Evolutionary conservation across 2,888 invertebrate species (phyloP), one percentile per base, ranked within the genome.

Genomic region (Netelia fuscicornis): DNA sequence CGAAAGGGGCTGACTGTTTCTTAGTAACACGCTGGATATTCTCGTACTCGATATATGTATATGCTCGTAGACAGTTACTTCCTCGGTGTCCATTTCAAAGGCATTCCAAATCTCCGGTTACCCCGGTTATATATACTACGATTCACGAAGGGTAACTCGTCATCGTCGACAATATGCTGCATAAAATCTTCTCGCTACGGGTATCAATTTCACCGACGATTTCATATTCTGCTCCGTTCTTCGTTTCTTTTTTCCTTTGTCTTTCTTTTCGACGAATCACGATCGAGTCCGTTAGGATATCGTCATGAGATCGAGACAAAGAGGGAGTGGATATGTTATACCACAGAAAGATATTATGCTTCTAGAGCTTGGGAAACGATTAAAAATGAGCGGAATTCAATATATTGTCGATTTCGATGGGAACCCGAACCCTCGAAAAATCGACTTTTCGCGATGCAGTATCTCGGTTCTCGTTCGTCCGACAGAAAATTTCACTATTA

Each of bases 81-180:
- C 17, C 44, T 25, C 17, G 48, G 62, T 68, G 62, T 78, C 78
- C 52, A 58, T 72, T 58, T 74, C 72, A 48, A 10, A 72, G 60
- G 56, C 20, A 67, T 77, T 60, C 42, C 65, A 52, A 58, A 77
- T 82, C 56, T 37, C 71, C 13, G 13, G 23, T 13, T 68, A 11
- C 17, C 10, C 3, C 48, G 60, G 10, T 48, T 13, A 48, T 48
- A 13, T 48, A 81, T 68, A 60, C 60, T 48, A 20, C 74, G 62
- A 79, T 79, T 23, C 62, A 10, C 30, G 42, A 30, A 79, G 70
- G 60, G 71, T 62, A 42, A 17, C 64, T 30, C 64, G 62, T 56
- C 71, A 44, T 10, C 70, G 77, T 60, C 68, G 58, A 70, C 78
- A 58, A 80, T 58, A 58, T 65, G 72, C 30, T 58, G 25, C 42